Evolutionary conservation across 2,888 invertebrate genomes (phyloP), one percentile per base, ranked within the genome.

Genomic region (Drosophila anomalata): DNA sequence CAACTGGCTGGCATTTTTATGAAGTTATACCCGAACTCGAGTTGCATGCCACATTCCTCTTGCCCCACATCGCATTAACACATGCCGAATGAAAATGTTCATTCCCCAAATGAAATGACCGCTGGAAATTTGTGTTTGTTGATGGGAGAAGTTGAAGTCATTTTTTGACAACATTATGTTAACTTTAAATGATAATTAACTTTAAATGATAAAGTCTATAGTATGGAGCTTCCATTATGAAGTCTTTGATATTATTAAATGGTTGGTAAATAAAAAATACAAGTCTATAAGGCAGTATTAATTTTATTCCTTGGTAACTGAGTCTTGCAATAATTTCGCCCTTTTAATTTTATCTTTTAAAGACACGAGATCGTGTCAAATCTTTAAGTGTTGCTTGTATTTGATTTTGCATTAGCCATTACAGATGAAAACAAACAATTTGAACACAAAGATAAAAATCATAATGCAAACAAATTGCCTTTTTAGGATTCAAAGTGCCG

Each of bases 401-500:
- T 47, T 12, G 46, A 33, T 26, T 62, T 33, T 41, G 42, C 65
- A 66, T 66, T 66, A 53, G 66, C 36, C 46, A 65, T 65, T 52
- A 22, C 29, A 39, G 39, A 66, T 39, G 54, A 65, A 65, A 65
- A 48, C 66, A 66, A 67, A 66, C 66, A 48, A 67, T 50, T 67
- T 46, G 46, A 58, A 39, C 44, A 31, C 33, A 55, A 50, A 42
- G 47, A 66, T 67, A 67, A 67, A 36, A 66, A 66, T 73, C 70
- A 75, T 73, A 85, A 80, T 79, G 75, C 75, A 79, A 79, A 47
- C 63, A 75, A 85, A 85, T 82, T 86, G 63, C 79, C 83, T 62
- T 79, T 72, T 85, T 81, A 75, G 79, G 63, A 85, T 85, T 85
- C 82, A 80, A 85, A 80, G 63, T 50, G 56, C 50, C 70, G 41